Evolutionary conservation across 2,113 vertebrate species (phyloP), one percentile per base, ranked within the genome.

Genomic region (Eretmochelys imbricata): DNA sequence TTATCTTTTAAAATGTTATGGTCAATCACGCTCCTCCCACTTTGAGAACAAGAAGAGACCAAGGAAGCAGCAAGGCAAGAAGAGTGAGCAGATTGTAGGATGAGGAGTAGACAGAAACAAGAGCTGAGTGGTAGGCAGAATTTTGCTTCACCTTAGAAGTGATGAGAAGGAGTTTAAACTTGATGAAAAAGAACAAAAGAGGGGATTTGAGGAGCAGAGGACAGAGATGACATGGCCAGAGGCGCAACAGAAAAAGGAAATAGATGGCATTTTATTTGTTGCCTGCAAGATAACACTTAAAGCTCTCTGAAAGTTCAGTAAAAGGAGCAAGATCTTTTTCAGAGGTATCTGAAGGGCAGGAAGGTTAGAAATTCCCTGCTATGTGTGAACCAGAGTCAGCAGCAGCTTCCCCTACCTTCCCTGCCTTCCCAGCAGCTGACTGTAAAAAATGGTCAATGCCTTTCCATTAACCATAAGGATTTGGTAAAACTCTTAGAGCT

Each of bases 231-330:
- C 51, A 38, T 25, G 65, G 72, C 76, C 78, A 92, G 89, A 89
- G 51, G 55, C 84, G 55, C 2, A 69, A 82, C 16, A 85, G 42
- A 93, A 95, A 95, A 2, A 42, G 91, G 95, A 93, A 20, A 95
- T 55, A 55, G 54, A 59, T 59, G 29, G 27, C 27, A 59, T 59
- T 4, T 27, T 5, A 59, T 59, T 59, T 29, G 5, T 59, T 29
- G 27, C 57, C 57, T 59, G 80, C 80, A 57, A 53, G 11, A 62
- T 95, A 97, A 96, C 51, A 72, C 93, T 95, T 96, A 93, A 95
- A 76, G 90, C 65, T 96, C 51, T 89, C 69, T 95, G 81, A 80
- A 96, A 93, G 78, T 24, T 86, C 49, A 94, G n/a, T 95, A 92
- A 96, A 92, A 88, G 3, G 4, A 93, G 29, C 3, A 20, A 16